phyloP scores from a whole-genome alignment of 2,113 vertebrate genomes.

The Pelecanoides urinatrix region DNA sequence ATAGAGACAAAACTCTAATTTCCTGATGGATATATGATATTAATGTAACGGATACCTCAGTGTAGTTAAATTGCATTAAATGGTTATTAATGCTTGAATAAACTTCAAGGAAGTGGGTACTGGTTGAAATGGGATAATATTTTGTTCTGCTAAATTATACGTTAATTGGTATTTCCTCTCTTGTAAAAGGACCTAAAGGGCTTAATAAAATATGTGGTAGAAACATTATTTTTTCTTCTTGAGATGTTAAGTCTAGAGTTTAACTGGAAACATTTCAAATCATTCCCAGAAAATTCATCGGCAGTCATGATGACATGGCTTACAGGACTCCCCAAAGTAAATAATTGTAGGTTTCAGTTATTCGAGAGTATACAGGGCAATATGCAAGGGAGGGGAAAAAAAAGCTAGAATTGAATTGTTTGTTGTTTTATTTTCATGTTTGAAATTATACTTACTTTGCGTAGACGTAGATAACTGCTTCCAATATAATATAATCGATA shows the following conservation, averaged over 20 bases:
- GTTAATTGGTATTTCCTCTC: slow-evolving; percentile 86
- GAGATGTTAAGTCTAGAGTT: slow-evolving; percentile 73
- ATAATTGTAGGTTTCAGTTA: slow-evolving; percentile 46
- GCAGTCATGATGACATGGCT: slow-evolving; percentile 41
- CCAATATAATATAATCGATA: rapidly evolving
- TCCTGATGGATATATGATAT: slow-evolving; percentile 85
- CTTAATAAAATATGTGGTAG: slow-evolving; percentile 81
- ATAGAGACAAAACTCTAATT: slow-evolving; percentile 85
- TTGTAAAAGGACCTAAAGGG: slow-evolving; percentile 83
- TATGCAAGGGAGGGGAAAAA: neutral
- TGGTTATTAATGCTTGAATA: slow-evolving; percentile 87
- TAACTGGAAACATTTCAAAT: slow-evolving; percentile 73
- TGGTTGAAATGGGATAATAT: slow-evolving; percentile 85
- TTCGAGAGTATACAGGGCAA: neutral
- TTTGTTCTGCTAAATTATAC: slow-evolving; percentile 86
- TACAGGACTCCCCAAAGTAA: slow-evolving; percentile 63
- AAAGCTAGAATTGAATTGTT: neutral
- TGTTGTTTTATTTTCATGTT: neutral
- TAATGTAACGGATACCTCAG: slow-evolving; percentile 85
- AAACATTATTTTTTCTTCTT: slow-evolving; percentile 71
- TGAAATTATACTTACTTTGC: neutral
- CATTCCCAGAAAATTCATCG: slow-evolving; percentile 78
- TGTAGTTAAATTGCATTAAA: slow-evolving; percentile 88
- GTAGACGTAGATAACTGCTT: neutral
- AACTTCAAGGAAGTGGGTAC: slow-evolving; percentile 85